Base-by-base conservation (phyloP, 1,140 invertebrate genomes). In the Drosophila santomea region DNA sequence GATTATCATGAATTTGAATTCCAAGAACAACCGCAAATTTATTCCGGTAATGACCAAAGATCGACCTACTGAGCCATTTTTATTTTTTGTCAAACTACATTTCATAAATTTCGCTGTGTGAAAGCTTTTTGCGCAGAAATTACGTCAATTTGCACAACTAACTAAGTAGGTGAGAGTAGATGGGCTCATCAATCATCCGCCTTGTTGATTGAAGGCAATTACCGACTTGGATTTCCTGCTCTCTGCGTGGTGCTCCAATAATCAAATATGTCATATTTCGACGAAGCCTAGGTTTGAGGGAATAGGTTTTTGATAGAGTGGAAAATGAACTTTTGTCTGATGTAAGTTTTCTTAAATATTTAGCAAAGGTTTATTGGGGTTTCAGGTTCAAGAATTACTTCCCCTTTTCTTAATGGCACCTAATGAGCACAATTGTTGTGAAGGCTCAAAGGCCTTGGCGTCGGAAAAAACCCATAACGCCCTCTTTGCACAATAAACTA, bases 171-270 rank as follows among this genome's bases (percentile, higher is more conserved):
- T 63, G 59, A 50, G 48, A 39, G 36, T 41, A 45, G 32, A 58
- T 38, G 36, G 58, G 58, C 62, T 83, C 83, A 86, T 86, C 71
- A 88, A 88, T 86, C 83, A 88, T 72, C 52, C 48, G 66, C 35
- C 59, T 58, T 59, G 68, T 84, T 84, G 74, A 57, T 44, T 72
- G 25, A 73, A 62, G 66, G 69, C 64, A 86, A 86, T 82, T 58
- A 41, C 17, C 62, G 36, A 35, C 50, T 54, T 52, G 48, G 59
- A 88, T 76, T 86, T 86, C 79, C 83, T 71, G 83, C 66, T 84
- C 47, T 25, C 12, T 25, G 47, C 43, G 32, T 48, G 43, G 48
- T 86, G 78, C 79, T 83, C 79, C 75, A 86, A 80, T 82, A 88
- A 73, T 57, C 83, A 83, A 76, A 79, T 76, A 67, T 88, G 80